Percentiles rank a stretch among this genome's conserved stretches.
phyloP scores from a whole-genome alignment of 2,113 vertebrate genomes.

The Gymnobelideus leadbeateri region DNA sequence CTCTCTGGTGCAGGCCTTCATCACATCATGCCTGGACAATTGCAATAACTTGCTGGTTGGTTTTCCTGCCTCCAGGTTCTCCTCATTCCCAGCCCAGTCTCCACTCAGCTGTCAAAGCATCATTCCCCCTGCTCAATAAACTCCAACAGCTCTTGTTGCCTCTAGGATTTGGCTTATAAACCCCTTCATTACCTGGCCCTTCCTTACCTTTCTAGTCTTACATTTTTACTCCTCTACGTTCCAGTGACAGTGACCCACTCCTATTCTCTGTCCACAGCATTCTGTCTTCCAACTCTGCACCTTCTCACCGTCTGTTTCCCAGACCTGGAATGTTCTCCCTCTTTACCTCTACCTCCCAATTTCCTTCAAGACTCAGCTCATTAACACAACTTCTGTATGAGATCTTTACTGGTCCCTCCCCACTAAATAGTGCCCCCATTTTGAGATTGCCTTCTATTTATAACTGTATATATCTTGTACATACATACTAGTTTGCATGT shows the following conservation, averaged over 20 bases:
- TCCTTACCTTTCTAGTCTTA: neutral
- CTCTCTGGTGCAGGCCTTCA: neutral
- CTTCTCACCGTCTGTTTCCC: neutral
- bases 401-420: neutral
- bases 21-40: neutral
- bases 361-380: neutral
- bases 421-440: neutral
- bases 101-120: neutral
- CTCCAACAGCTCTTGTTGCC: neutral
- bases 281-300: neutral
- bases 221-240: neutral
- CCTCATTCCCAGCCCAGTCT: neutral
- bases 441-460: neutral
- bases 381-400: neutral
- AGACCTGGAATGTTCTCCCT: neutral
- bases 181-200: neutral
- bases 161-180: neutral
- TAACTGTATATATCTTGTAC: neutral
- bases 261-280: neutral
- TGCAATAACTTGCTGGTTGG: neutral
- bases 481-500: neutral
- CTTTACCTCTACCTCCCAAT: neutral
- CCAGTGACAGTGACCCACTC: neutral
- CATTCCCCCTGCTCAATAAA: neutral
- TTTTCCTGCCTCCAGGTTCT: neutral